phyloP scores from a whole-genome alignment of 2,888 invertebrate species.

The Camptogramma bilineatum region DNA sequence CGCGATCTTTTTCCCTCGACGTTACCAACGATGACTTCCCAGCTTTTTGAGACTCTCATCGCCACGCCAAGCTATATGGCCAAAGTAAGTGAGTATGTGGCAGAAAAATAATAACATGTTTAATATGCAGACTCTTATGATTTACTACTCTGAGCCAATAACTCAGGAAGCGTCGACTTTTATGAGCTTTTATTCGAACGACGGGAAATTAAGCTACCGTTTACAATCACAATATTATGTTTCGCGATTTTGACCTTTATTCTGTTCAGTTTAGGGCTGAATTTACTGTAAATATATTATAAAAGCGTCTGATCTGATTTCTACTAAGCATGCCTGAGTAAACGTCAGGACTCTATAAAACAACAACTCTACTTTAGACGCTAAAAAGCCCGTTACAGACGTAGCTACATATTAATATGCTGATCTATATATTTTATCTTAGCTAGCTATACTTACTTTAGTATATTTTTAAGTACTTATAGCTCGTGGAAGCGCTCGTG shows the following conservation, averaged over 20 bases:
- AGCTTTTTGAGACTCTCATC: too few relatives aligned
- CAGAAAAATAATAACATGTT: too few relatives aligned
- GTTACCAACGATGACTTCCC: too few relatives aligned
- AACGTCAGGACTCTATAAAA: not conserved
- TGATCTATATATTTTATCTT: too few relatives aligned
- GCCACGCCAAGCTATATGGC: too few relatives aligned
- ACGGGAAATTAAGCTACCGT: constrained; percentile 36
- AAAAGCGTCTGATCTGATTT: constrained; percentile 1
- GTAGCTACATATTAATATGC: too few relatives aligned
- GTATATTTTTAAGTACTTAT: too few relatives aligned
- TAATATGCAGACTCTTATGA: not conserved
- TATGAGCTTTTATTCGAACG: constrained; percentile 42
- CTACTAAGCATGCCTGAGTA: constrained; percentile 1
- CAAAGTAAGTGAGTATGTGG: too few relatives aligned
- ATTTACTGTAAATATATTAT: not conserved
- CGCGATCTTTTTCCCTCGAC: too few relatives aligned
- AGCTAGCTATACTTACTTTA: too few relatives aligned
- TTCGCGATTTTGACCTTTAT: constrained; percentile 9
- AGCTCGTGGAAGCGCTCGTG: too few relatives aligned
- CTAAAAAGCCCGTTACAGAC: too few relatives aligned
- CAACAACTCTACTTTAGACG: not conserved
- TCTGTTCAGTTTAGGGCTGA: not conserved
- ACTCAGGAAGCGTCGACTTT: constrained; percentile 39
- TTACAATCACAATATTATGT: constrained; percentile 12
- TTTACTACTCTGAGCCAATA: constrained; percentile 34